Evolutionary conservation across 2,888 invertebrate genomes (phyloP).

Genomic region (Monoplex corrugatus): DNA sequence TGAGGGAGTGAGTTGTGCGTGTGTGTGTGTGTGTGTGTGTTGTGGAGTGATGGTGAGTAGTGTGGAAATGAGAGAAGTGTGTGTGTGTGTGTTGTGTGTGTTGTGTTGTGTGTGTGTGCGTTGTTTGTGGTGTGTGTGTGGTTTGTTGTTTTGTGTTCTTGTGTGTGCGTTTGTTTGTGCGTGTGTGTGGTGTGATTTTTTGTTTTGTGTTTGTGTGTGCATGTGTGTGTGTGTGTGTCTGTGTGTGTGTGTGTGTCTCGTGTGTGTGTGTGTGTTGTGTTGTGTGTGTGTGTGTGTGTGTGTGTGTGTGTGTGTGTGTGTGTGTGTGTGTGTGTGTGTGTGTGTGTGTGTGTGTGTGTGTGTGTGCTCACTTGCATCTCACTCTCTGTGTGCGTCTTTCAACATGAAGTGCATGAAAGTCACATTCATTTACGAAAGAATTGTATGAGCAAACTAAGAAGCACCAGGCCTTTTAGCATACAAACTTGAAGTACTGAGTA

Average conservation of each 20-base stretch:
- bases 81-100: too few relatives aligned
- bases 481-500: too few relatives aligned
- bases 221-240: too few relatives aligned
- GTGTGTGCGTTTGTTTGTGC: neutral
- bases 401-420: too few relatives aligned
- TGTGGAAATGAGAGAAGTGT: too few relatives aligned
- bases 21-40: too few relatives aligned
- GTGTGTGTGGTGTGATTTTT: neutral
- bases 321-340: neutral
- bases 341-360: neutral
- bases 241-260: neutral
- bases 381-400: neutral
- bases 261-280: neutral
- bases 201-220: neutral
- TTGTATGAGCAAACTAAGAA: too few relatives aligned
- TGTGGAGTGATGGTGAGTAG: too few relatives aligned
- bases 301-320: slow-evolving; percentile 26
- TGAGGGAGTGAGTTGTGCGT: too few relatives aligned
- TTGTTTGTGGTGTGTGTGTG: neutral
- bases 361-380: neutral
- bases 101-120: neutral
- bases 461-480: too few relatives aligned
- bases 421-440: too few relatives aligned
- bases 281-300: neutral
- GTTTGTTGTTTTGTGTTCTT: neutral